Evolutionary conservation across 2,113 vertebrate genomes (phyloP), one percentile per base, ranked within the genome.

Genomic region (Thryonomys swinderianus): DNA sequence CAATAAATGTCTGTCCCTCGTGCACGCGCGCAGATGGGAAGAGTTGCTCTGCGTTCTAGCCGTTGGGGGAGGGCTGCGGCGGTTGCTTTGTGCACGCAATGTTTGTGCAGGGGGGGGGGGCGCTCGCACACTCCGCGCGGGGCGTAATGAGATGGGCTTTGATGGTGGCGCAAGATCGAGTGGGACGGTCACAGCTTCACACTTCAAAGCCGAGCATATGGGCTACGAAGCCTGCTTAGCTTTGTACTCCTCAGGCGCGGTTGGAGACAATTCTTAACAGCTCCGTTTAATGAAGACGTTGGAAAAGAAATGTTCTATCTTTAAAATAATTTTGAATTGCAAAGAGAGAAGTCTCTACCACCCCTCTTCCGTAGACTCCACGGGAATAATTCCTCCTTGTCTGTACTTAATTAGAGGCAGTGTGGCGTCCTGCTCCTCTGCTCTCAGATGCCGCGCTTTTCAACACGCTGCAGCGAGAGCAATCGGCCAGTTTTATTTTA

Each of bases 191-290:
- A 93, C 97, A 96, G 97, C 94, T 96, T 97, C 97, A 97, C 97
- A 98, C 97, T 97, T 97, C 97, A 98, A 97, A 98, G 97, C 87
- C 0, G 71, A 97, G 96, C 97, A 95, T 96, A 95, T 97, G 97
- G 97, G 97, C 91, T 1, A 78, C 10, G 96, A 97, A 94, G 91
- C 85, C 96, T 92, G 97, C 87, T 82, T 88, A 97, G 93, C 96
- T 96, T 95, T 95, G 94, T 97, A 95, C 91, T 98, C 96, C 91
- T 94, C 84, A 85, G 86, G 91, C 69, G 90, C 57, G 96, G 85
- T 96, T 95, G 89, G 96, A 97, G 97, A 94, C 96, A 95, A 94
- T 97, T 96, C 95, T 90, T 95, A 97, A 97, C 97, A 95, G 93
- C 94, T 96, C 97, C 90, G 55, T 97, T 97, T 97, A 97, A 96